Conservation (phyloP, 2,113 vertebrate genomes). For the Psammodynastes pulverulentus region DNA sequence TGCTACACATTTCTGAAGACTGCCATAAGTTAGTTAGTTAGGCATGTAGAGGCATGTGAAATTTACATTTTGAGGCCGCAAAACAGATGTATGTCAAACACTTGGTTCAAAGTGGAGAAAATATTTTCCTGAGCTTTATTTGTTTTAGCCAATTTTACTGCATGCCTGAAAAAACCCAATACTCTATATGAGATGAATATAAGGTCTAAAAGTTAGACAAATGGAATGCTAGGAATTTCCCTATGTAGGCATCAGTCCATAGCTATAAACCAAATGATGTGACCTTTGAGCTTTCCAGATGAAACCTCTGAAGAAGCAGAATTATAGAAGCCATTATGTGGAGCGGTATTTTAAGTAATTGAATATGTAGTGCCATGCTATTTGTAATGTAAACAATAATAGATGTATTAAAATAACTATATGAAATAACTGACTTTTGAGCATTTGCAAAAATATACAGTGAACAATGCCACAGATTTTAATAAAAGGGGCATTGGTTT, state of each 20-base stretch:
- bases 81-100: constrained; percentile 8
- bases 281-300: constrained; percentile 69
- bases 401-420: neutral
- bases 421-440: neutral
- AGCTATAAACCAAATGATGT: constrained; percentile 60
- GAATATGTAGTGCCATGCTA: neutral
- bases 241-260: constrained; percentile 64
- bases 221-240: constrained; percentile 79
- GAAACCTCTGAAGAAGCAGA: constrained; percentile 54
- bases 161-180: constrained; percentile 34
- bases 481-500: too few relatives aligned
- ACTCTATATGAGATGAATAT: constrained; percentile 21
- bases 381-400: neutral
- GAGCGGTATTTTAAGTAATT: constrained; percentile 27
- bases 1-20: neutral
- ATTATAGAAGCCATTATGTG: constrained; percentile 52
- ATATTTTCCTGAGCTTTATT: constrained; percentile 27
- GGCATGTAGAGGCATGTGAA: neutral
- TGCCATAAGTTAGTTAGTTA: constrained; percentile 16
- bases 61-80: neutral
- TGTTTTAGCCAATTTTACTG: constrained; percentile 35
- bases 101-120: constrained; percentile 32
- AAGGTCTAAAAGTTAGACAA: constrained; percentile 71
- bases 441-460: neutral
- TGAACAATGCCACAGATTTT: neutral